Conservation (phyloP, 2,888 invertebrate species). For the Agrotis ipsilon region DNA sequence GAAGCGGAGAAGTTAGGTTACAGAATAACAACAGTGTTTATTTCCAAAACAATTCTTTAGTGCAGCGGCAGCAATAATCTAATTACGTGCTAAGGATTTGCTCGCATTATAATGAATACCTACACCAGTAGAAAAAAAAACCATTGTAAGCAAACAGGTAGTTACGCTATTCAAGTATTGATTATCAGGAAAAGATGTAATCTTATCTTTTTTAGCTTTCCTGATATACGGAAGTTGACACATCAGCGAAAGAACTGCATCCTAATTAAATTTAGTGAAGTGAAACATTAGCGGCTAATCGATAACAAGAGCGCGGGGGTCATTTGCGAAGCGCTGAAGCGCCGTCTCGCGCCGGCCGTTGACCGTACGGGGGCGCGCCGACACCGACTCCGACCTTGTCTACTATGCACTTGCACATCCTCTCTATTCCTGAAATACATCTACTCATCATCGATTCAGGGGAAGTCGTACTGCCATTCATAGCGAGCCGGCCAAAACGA, state of each 20-base stretch:
- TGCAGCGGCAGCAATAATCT: slow-evolving; percentile 47
- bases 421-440: slow-evolving; percentile 62
- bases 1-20: slow-evolving; percentile 10
- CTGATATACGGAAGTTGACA: slow-evolving; percentile 32
- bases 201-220: slow-evolving; percentile 32
- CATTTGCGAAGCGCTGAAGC: slow-evolving; percentile 79
- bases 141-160: slow-evolving; percentile 46
- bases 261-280: slow-evolving; percentile 77
- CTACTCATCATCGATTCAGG: slow-evolving; percentile 39
- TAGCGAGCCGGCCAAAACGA: slow-evolving; percentile 50
- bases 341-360: slow-evolving; percentile 83
- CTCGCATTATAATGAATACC: slow-evolving; percentile 12
- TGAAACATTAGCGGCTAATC: slow-evolving; percentile 83
- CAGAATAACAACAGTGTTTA: slow-evolving; percentile 4
- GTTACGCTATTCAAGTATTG: slow-evolving; percentile 56
- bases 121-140: slow-evolving; percentile 20
- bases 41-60: slow-evolving; percentile 27
- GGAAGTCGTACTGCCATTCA: slow-evolving; percentile 49
- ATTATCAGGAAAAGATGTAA: slow-evolving; percentile 50
- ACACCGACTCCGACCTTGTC: slow-evolving; percentile 82
- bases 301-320: slow-evolving; percentile 84
- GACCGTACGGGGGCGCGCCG: slow-evolving; percentile 85
- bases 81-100: slow-evolving; percentile 40
- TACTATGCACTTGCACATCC: slow-evolving; percentile 71
- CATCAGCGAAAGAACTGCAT: slow-evolving; percentile 63